These are phyloP conservation scores for Tonatia bakeri DNA, from an alignment of 2,113 vertebrate genomes.

Conservation along the genomic window DNA sequence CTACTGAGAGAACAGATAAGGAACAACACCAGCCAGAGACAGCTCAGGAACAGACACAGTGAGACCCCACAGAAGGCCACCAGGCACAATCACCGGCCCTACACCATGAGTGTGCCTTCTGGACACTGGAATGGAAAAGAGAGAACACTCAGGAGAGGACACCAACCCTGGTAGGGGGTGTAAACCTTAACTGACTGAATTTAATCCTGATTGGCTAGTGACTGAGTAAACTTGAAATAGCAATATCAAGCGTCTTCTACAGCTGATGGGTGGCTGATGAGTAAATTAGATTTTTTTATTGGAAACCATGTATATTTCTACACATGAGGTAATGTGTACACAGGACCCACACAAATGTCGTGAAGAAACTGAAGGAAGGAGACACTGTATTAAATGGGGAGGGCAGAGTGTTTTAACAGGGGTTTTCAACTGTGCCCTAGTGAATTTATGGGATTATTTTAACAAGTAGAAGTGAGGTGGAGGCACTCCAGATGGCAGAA, in stretches of 20 bases:
- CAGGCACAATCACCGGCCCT: accelerated
- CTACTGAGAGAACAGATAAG: background rate
- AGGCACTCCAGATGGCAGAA: background rate
- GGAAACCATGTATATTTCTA: background rate
- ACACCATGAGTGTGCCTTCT: background rate
- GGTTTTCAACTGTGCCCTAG: background rate
- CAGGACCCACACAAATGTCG: background rate
- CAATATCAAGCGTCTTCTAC: background rate
- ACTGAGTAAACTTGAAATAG: background rate
- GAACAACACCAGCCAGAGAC: background rate
- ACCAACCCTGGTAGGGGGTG: background rate
- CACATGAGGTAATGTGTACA: background rate
- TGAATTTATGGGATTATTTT: background rate
- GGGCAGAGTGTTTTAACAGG: background rate
- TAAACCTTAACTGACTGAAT: background rate
- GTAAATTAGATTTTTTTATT: background rate
- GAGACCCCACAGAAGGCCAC: background rate
- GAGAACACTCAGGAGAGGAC: accelerated
- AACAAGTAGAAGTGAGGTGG: background rate
- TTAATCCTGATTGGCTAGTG: background rate
- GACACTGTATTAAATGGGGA: background rate
- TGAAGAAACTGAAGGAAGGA: background rate
- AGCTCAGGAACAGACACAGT: background rate
- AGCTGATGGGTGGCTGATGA: background rate
- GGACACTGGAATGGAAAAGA: background rate